phyloP scores from a whole-genome alignment of 2,113 vertebrate species.

The Trematocara stigmaticum region DNA sequence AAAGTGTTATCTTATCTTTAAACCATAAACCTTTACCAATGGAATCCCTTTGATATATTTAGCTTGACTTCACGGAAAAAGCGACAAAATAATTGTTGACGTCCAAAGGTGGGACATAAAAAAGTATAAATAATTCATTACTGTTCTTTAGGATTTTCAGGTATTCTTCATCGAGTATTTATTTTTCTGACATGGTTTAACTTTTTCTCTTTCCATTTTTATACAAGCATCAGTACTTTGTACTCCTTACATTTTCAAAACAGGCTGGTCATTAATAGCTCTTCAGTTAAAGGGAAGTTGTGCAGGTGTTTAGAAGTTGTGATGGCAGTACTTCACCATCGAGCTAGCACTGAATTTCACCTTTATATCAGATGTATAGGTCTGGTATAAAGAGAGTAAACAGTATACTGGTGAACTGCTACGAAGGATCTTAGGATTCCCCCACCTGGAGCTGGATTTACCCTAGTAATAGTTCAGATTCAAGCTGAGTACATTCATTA shows the following conservation, averaged over 20 bases:
- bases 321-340: neutral
- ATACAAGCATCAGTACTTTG: neutral
- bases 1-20: neutral
- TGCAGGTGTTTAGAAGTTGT: neutral
- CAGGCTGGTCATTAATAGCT: neutral
- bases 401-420: neutral
- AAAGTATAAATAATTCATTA: neutral
- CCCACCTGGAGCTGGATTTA: neutral
- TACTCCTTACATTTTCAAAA: neutral
- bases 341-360: neutral
- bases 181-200: neutral
- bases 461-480: neutral
- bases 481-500: neutral
- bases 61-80: neutral
- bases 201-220: neutral
- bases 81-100: neutral
- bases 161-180: neutral
- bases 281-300: neutral
- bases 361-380: neutral
- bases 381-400: neutral
- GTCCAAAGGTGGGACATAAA: neutral
- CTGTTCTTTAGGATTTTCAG: neutral
- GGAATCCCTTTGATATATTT: neutral
- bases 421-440: neutral
- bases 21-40: neutral